Percentiles rank a stretch among this genome's conserved stretches.
phyloP scores from a whole-genome alignment of 2,113 vertebrate species.

The Epinephelus lanceolatus region DNA sequence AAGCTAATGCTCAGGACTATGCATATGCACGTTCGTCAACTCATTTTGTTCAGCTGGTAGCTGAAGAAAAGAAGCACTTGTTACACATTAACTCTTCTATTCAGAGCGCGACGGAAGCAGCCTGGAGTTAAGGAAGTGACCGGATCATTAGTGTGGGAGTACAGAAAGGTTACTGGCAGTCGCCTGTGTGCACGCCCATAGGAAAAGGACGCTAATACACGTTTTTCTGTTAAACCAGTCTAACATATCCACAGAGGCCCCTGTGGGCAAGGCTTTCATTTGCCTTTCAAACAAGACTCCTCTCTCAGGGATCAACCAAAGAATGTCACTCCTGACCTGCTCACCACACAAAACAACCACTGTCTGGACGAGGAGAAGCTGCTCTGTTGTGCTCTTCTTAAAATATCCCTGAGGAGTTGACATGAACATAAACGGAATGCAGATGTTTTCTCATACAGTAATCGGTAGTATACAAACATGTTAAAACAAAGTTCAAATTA shows the following conservation, averaged over 20 bases:
- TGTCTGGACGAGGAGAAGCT: conserved; percentile 44
- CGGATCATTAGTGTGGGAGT: conserved; percentile 31
- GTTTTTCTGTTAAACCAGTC: conserved; percentile 47
- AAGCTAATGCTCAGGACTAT: background rate
- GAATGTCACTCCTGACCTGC: conserved; percentile 66
- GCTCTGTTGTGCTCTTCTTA: conserved; percentile 43
- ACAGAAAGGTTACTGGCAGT: conserved; percentile 38
- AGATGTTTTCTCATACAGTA: background rate
- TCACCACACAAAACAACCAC: conserved; percentile 56
- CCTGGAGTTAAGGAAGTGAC: background rate
- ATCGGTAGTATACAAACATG: background rate
- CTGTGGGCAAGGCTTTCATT: conserved; percentile 56
- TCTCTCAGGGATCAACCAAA: conserved; percentile 60
- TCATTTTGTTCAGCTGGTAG: background rate
- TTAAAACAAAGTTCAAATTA: background rate
- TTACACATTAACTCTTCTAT: conserved; percentile 36
- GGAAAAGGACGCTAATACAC: conserved; percentile 39
- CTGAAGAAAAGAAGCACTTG: conserved; percentile 7
- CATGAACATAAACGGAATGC: conserved; percentile 6
- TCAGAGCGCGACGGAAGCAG: conserved; percentile 4
- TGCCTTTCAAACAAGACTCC: conserved; percentile 61
- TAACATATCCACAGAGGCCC: conserved; percentile 30
- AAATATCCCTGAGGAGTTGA: conserved; percentile 29
- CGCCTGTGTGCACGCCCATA: conserved; percentile 8
- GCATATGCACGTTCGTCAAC: background rate